Evolutionary conservation across 1,140 invertebrate genomes (phyloP).

Genomic region (Orussus abietinus): DNA sequence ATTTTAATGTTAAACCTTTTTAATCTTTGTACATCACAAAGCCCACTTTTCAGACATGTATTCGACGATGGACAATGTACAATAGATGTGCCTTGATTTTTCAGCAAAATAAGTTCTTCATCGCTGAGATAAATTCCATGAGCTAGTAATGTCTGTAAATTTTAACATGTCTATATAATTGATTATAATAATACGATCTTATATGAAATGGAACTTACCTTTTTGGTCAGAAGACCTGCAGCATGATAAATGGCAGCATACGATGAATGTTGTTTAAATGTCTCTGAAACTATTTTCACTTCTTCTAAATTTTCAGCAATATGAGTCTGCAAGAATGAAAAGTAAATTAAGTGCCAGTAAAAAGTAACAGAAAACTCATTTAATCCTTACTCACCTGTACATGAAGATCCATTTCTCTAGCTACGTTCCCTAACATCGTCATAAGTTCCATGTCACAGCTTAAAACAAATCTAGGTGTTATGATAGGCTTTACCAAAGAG

Average conservation of each 20-base stretch:
- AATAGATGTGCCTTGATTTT: conserved; percentile 60
- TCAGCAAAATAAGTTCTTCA: conserved; percentile 68
- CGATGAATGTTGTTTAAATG: conserved; percentile 57
- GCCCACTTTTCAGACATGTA: conserved; percentile 74
- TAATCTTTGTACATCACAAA: conserved; percentile 72
- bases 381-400: conserved; percentile 75
- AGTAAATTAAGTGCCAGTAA: conserved; percentile 7
- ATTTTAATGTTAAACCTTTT: conserved; percentile 65
- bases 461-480: conserved; percentile 85
- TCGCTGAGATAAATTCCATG: conserved; percentile 76
- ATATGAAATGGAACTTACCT: conserved; percentile 51
- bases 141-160: conserved; percentile 67
- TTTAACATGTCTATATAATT: conserved; percentile 47
- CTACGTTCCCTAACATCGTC: conserved; percentile 64
- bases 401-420: conserved; percentile 63
- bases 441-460: conserved; percentile 73
- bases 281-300: conserved; percentile 60
- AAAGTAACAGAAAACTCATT: conserved; percentile 5
- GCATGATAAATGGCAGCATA: conserved; percentile 77
- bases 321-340: conserved; percentile 66
- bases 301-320: conserved; percentile 78
- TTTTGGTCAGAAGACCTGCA: conserved; percentile 68
- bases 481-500: conserved; percentile 71
- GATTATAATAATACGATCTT: conserved; percentile 3
- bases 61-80: conserved; percentile 89